Percentiles rank a stretch among this genome's conserved stretches.
Conservation (phyloP, 2,113 vertebrate species). For the Australoheros scitulus region DNA sequence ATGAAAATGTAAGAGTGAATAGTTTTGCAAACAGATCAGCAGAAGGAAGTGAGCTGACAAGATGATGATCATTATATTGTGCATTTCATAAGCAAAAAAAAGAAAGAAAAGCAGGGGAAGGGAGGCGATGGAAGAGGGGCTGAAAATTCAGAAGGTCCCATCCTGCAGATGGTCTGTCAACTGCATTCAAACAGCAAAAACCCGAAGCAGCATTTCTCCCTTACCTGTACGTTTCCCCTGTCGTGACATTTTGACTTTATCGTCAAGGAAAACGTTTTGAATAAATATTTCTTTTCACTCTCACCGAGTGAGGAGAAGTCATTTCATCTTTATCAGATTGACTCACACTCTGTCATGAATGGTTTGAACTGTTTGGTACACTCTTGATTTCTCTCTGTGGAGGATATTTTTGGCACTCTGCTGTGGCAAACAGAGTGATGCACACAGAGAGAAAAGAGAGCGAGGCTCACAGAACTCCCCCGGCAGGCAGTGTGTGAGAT, state of each 20-base stretch:
- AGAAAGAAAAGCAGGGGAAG: not conserved
- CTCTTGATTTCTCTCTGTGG: constrained; percentile 19
- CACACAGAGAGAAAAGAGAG: constrained; percentile 28
- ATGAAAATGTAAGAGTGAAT: not conserved
- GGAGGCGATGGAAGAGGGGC: not conserved
- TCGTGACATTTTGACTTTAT: constrained; percentile 14
- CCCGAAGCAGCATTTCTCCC: not conserved
- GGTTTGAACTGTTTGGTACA: constrained; percentile 29
- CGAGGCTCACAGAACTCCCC: constrained; percentile 46
- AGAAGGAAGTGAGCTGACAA: not conserved
- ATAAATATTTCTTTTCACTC: constrained; percentile 22
- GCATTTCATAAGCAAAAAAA: not conserved
- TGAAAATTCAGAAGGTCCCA: not conserved
- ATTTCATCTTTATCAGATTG: constrained; percentile 29
- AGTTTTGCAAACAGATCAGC: not conserved
- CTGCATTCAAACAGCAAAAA: constrained; percentile 5
- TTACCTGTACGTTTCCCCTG: constrained; percentile 24
- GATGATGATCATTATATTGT: not conserved
- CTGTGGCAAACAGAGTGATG: constrained; percentile 9
- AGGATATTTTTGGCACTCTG: constrained; percentile 55
- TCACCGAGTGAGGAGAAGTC: constrained; percentile 7
- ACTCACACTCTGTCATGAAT: constrained; percentile 23
- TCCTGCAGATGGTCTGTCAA: constrained; percentile 37
- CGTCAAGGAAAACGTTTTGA: constrained; percentile 20
- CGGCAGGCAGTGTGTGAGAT: constrained; percentile 65